These are phyloP conservation scores for Noctua pronuba DNA, from an alignment of 2,888 invertebrate species.

Conservation along the genomic window DNA sequence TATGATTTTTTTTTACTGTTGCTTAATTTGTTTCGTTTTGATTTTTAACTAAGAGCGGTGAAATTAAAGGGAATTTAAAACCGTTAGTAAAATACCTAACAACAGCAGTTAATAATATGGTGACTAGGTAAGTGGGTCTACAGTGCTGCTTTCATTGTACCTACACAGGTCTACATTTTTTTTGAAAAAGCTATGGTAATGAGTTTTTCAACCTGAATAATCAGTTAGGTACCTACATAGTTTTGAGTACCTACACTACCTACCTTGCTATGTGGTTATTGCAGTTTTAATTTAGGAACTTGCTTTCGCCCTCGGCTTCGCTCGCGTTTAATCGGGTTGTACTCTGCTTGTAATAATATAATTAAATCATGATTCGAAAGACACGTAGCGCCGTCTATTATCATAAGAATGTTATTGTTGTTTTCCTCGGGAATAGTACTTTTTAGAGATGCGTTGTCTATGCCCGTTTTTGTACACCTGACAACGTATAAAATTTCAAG, in stretches of 20 bases:
- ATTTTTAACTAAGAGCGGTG: conserved; percentile 15
- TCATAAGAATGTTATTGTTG: no score
- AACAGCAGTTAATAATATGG: neutral
- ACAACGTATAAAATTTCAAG: no score
- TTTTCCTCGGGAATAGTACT: no score
- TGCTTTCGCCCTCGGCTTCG: no score
- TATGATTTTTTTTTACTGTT: neutral
- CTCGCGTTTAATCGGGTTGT: no score
- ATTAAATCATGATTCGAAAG: no score
- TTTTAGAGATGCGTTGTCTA: no score
- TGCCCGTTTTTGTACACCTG: no score
- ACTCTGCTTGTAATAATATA: no score
- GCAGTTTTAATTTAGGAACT: neutral
- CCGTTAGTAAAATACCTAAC: conserved; percentile 6
- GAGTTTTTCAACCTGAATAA: neutral
- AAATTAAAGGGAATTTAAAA: conserved; percentile 13
- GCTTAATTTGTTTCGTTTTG: neutral
- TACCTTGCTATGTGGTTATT: neutral
- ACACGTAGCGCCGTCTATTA: no score
- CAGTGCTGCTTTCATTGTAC: neutral
- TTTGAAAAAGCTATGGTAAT: neutral
- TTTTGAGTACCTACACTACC: no score
- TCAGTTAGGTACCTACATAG: neutral
- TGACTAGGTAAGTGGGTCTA: conserved; percentile 12
- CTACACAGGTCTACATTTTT: neutral